These are phyloP conservation scores for Nautilus pompilius DNA, from an alignment of 1,140 invertebrate species.

Conservation along the genomic window DNA sequence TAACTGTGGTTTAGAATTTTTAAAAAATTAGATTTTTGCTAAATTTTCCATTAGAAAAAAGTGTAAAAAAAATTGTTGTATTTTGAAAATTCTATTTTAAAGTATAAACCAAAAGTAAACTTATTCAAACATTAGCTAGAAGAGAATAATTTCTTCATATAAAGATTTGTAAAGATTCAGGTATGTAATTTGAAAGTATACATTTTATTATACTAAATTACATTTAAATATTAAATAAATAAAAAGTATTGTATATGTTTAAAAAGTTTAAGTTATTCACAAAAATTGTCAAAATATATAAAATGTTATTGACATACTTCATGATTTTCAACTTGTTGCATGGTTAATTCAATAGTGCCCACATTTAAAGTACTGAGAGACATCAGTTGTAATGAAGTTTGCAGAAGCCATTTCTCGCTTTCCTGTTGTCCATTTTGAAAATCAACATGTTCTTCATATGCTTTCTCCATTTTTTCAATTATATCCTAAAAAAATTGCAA, in stretches of 20 bases:
- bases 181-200: too few species aligned
- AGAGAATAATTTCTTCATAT: too few species aligned
- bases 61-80: neutral
- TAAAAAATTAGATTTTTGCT: neutral
- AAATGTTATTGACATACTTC: conserved; percentile 60
- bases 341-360: conserved; percentile 80
- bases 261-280: too few species aligned
- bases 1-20: too few species aligned
- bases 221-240: too few species aligned
- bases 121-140: too few species aligned
- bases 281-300: too few species aligned
- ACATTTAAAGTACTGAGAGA: conserved; percentile 93
- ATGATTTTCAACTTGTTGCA: conserved; percentile 85
- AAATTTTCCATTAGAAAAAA: neutral
- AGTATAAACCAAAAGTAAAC: too few species aligned
- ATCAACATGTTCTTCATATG: conserved; percentile 69
- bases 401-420: conserved; percentile 91
- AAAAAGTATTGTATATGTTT: too few species aligned
- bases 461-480: conserved; percentile 33
- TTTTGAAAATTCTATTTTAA: neutral
- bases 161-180: too few species aligned
- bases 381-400: conserved; percentile 94
- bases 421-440: conserved; percentile 89
- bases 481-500: conserved; percentile 35
- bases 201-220: too few species aligned